A percentile compares a stretch with the other conserved stretches of the same genome.
These are phyloP conservation scores for Otus sunia DNA, from an alignment of 2,113 vertebrate species.

Conservation along the genomic window DNA sequence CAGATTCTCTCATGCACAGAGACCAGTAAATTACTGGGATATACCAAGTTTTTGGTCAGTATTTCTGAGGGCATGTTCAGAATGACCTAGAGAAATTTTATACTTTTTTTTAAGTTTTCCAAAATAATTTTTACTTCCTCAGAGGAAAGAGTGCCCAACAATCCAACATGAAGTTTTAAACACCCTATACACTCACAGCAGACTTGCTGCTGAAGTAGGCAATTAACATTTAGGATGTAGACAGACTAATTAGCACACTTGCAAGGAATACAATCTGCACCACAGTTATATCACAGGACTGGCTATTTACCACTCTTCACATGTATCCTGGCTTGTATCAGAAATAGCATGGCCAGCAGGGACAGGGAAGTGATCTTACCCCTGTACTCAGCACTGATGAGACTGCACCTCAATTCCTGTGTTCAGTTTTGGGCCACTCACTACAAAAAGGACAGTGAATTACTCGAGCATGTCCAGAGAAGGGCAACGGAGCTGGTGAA, in stretches of 20 bases:
- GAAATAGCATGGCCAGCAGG: too few relatives aligned
- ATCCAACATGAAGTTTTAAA: not conserved
- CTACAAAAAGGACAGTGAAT: too few relatives aligned
- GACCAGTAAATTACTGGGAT: not conserved
- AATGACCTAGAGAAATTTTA: not conserved
- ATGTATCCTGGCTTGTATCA: too few relatives aligned
- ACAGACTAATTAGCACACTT: not conserved
- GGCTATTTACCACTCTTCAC: not conserved
- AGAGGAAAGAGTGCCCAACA: not conserved
- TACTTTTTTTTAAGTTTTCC: not conserved
- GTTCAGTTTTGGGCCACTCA: too few relatives aligned
- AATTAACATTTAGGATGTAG: not conserved
- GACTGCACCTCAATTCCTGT: too few relatives aligned
- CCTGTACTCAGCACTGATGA: too few relatives aligned
- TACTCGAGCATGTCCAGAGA: too few relatives aligned
- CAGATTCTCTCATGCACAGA: not conserved
- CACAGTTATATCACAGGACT: not conserved
- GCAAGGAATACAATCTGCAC: not conserved
- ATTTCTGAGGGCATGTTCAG: not conserved
- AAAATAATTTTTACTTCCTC: not conserved
- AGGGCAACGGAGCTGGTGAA: too few relatives aligned
- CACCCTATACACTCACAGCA: not conserved
- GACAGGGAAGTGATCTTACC: too few relatives aligned
- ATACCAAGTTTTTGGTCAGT: not conserved
- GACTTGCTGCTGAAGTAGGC: not conserved